phyloP scores from a whole-genome alignment of 2,888 invertebrate genomes.

The Anodontia alba region DNA sequence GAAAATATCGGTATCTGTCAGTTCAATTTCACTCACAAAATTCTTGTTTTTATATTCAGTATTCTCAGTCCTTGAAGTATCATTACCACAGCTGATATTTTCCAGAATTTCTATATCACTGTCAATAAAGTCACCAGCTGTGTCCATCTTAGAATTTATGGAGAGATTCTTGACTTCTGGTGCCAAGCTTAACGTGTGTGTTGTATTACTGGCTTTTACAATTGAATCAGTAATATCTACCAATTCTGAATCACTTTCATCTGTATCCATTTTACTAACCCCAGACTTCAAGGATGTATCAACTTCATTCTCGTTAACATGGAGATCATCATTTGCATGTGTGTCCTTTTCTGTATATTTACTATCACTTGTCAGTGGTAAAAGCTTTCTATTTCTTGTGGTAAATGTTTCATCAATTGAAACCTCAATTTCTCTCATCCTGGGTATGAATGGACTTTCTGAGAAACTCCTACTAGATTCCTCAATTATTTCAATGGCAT shows the following conservation, averaged over 20 bases:
- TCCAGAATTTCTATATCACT: constrained; percentile 39
- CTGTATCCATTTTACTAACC: neutral
- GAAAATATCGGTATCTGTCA: too few species aligned
- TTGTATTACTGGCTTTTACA: constrained; percentile 15
- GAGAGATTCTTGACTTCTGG: neutral
- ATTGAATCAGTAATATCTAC: constrained; percentile 52
- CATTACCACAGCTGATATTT: neutral
- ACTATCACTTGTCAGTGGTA: too few species aligned
- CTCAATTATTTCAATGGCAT: too few species aligned
- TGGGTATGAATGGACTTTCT: constrained; percentile 12
- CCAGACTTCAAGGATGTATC: neutral
- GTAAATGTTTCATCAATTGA: too few species aligned
- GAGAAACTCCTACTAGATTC: neutral
- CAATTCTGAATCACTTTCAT: constrained; percentile 28
- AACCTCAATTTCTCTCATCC: too few species aligned
- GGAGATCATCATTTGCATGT: too few species aligned
- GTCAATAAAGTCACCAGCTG: constrained; percentile 25
- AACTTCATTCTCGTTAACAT: neutral
- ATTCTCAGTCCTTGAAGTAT: too few species aligned
- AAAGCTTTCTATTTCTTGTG: too few species aligned
- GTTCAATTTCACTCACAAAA: too few species aligned
- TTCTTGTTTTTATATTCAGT: too few species aligned
- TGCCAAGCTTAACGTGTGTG: neutral
- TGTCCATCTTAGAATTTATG: neutral
- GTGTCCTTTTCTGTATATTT: too few species aligned